These are phyloP conservation scores for Poecilia picta DNA, from an alignment of 2,797 vertebrate genomes.

Conservation along the genomic window DNA sequence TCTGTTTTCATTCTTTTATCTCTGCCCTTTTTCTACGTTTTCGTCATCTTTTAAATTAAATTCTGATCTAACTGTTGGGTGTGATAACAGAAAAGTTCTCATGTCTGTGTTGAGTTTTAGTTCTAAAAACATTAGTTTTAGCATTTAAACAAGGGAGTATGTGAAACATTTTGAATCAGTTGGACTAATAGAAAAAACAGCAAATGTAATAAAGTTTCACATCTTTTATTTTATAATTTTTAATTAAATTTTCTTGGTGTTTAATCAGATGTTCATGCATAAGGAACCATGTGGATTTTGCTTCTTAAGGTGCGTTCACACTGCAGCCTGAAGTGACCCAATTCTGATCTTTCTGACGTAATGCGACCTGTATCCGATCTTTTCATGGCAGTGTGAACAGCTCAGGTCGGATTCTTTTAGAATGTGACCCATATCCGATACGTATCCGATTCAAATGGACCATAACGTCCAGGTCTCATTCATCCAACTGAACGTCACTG, in stretches of 20 bases:
- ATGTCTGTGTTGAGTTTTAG: background rate
- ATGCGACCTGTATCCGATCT: too few relatives aligned
- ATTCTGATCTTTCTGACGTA: too few relatives aligned
- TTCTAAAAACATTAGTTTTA: background rate
- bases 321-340: too few relatives aligned
- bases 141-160: background rate
- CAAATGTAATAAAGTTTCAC: background rate
- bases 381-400: too few relatives aligned
- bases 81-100: background rate
- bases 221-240: background rate
- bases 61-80: background rate
- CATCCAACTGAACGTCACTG: too few relatives aligned
- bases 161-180: background rate
- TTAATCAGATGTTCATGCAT: background rate
- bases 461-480: too few relatives aligned
- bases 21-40: background rate
- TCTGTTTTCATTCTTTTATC: constrained; percentile 36
- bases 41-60: background rate
- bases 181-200: too few relatives aligned
- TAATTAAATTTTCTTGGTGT: background rate
- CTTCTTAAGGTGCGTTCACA: background rate
- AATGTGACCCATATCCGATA: too few relatives aligned
- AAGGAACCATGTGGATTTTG: background rate
- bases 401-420: too few relatives aligned
- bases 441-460: too few relatives aligned